Base-by-base conservation (phyloP, 2,888 invertebrate species). In the Thecophora atra region DNA sequence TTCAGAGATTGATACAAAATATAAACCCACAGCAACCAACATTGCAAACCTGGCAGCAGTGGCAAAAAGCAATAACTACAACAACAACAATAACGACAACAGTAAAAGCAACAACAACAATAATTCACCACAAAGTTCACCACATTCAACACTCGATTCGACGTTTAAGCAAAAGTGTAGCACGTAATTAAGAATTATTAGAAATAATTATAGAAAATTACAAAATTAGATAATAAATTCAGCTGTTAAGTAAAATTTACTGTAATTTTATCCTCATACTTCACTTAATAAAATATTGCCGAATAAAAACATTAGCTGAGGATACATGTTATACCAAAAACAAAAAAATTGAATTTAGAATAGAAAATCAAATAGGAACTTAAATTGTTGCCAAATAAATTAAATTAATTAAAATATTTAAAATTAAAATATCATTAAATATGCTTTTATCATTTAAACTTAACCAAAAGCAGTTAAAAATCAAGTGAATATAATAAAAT, bases 111-210 rank as follows among this genome's bases (percentile, higher is more conserved):
- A 17, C 19, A 72, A 19, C 68, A 72, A 5, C 62, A 62, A 26
- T 26, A 68, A 24, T 30, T 30, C 75, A 70, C 73, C 77, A 62
- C 73, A 70, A 52, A 72, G 63, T 37, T 76, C 77, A 17, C 75
- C 80, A 70, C 80, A 79, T 69, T 76, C 80, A 70, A 78, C 83
- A 28, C 76, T 85, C 24, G 83, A 85, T 71, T 76, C 84, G 42
- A 84, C 84, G 58, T 84, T 86, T 71, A 84, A 84, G 63, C 82
- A 85, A 74, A 86, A 86, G 74, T 86, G 85, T 76, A 84, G 83
- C 75, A 84, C 84, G 63, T 82, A 78, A 76, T 70, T 66, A 15
- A 44, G 28, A 56, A 24, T 5, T 56, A 56, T 56, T 26, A 37
- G 21, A 52, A 3, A 52, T 19, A 19, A 52, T 56, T 24, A 56